Evolutionary conservation across 1,140 invertebrate genomes (phyloP).

Genomic region (Eupeodes corollae): DNA sequence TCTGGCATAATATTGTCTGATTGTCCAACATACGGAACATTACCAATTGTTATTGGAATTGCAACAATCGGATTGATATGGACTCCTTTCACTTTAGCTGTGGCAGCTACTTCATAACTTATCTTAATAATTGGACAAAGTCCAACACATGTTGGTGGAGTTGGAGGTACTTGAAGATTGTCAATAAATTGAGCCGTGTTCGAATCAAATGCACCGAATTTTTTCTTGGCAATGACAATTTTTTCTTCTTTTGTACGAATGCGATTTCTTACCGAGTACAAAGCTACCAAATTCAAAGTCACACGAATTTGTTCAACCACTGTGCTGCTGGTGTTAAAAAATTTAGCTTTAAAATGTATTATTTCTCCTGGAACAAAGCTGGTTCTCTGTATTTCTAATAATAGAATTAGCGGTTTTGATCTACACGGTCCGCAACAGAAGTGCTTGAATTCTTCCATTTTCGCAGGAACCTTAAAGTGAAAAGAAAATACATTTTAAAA

Average conservation of each 20-base stretch:
- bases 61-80: conserved; percentile 40
- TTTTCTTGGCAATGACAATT: conserved; percentile 13
- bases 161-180: conserved; percentile 46
- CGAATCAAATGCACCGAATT: conserved; percentile 19
- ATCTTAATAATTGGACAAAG: conserved; percentile 50
- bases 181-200: conserved; percentile 16
- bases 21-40: conserved; percentile 34
- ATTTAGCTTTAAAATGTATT: conserved; percentile 13
- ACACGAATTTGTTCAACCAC: conserved; percentile 16
- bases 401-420: conserved; percentile 18
- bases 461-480: conserved; percentile 12
- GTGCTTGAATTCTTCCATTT: conserved; percentile 16
- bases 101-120: conserved; percentile 53
- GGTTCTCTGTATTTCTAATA: conserved; percentile 16
- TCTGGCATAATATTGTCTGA: too few relatives aligned
- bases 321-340: conserved; percentile 23
- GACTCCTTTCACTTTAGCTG: conserved; percentile 31
- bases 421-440: conserved; percentile 22
- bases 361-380: conserved; percentile 24
- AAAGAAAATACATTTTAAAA: background rate
- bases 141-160: conserved; percentile 54
- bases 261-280: conserved; percentile 12
- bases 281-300: conserved; percentile 17
- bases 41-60: conserved; percentile 44
- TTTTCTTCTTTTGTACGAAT: conserved; percentile 9